Conservation (phyloP, 2,113 vertebrate species). For the Tyto alba region DNA sequence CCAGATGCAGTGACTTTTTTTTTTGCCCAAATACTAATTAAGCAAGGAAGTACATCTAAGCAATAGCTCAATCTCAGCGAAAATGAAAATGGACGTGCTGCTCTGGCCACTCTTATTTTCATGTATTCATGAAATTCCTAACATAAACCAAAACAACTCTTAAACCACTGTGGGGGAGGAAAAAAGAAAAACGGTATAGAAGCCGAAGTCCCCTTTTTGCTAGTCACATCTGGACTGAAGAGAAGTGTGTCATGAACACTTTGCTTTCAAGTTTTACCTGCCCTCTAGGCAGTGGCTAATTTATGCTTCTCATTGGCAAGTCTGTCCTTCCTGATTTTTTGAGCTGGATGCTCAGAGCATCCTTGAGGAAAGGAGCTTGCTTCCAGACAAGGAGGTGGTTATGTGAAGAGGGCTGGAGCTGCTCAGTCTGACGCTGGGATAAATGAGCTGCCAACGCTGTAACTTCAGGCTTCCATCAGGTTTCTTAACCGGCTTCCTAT, state of each 20-base stretch:
- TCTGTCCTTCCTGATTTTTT: not conserved
- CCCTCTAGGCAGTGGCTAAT: not conserved
- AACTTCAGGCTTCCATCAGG: not conserved
- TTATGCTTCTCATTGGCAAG: not conserved
- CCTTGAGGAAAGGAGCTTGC: not conserved
- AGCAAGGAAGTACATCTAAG: not conserved
- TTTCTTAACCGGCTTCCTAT: not conserved
- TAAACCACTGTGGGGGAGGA: not conserved
- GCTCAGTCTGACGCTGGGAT: not conserved
- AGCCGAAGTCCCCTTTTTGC: not conserved
- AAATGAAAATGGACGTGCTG: not conserved
- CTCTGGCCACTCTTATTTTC: not conserved
- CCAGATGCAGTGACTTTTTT: not conserved
- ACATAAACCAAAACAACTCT: not conserved
- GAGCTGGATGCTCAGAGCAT: not conserved
- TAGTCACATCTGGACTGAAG: not conserved
- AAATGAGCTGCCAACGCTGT: not conserved
- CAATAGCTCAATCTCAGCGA: rapidly evolving
- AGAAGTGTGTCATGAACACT: not conserved
- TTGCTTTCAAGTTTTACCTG: not conserved
- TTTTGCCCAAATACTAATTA: not conserved
- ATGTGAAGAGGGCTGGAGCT: not conserved
- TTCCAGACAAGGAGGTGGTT: not conserved
- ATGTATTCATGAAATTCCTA: not conserved
- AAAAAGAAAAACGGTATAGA: not conserved